Conservation (phyloP, 2,797 vertebrate genomes). For the Apogon talboti region DNA sequence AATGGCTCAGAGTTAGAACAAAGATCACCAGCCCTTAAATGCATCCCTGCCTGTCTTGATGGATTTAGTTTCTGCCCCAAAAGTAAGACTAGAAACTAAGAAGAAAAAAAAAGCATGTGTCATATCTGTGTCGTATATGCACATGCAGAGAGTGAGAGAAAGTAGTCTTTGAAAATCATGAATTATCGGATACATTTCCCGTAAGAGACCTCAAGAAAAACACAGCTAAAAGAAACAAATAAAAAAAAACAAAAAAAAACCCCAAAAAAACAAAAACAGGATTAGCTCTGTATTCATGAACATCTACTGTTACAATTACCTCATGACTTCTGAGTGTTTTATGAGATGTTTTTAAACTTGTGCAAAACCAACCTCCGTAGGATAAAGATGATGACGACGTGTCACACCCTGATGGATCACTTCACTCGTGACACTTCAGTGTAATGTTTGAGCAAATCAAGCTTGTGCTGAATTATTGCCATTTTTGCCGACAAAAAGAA, state of each 20-base stretch:
- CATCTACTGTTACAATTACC: constrained; percentile 39
- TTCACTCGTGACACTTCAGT: constrained; percentile 28
- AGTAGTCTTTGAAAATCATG: constrained; percentile 35
- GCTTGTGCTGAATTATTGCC: constrained; percentile 36
- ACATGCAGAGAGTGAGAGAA: constrained; percentile 24
- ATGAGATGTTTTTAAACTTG: constrained; percentile 3
- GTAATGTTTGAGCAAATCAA: constrained; percentile 23
- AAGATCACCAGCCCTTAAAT: no score
- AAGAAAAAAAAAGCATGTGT: neutral
- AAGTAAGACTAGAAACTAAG: constrained; percentile 57
- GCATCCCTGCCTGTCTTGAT: constrained; percentile 36
- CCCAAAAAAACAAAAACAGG: neutral
- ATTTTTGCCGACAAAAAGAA: constrained; percentile 22
- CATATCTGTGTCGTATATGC: constrained; percentile 47
- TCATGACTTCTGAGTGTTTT: constrained; percentile 16
- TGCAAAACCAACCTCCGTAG: constrained; percentile 48
- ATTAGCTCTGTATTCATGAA: constrained; percentile 47
- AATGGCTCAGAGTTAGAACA: no score
- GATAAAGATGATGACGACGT: constrained; percentile 44
- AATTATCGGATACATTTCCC: constrained; percentile 57
- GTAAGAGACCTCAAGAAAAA: constrained; percentile 33
- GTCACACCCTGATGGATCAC: no score
- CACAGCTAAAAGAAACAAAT: no score
- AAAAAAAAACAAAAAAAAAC: no score
- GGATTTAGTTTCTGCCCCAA: constrained; percentile 52